A percentile compares a stretch with the other conserved stretches of the same genome.
Evolutionary conservation across 2,888 invertebrate species (phyloP).

Genomic region (Parnassius glacialis): DNA sequence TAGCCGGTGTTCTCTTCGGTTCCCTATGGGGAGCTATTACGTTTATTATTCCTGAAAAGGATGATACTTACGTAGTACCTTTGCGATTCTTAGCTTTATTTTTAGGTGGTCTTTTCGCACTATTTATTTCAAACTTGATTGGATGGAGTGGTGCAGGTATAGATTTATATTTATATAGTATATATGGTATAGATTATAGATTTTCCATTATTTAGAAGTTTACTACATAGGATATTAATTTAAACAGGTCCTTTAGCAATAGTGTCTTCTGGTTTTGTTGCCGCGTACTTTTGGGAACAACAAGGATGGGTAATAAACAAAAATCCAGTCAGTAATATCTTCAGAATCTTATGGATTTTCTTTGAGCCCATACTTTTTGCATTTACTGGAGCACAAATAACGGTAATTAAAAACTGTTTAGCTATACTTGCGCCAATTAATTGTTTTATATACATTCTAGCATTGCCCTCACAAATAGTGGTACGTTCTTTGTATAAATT

Average conservation of each 20-base stretch:
- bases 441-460: no score
- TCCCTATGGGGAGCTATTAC: conserved; percentile 85
- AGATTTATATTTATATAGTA: no score
- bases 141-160: conserved; percentile 82
- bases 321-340: conserved; percentile 87
- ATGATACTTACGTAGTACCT: conserved; percentile 84
- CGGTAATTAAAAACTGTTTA: conserved; percentile 58
- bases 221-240: not conserved
- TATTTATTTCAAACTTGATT: conserved; percentile 87
- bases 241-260: conserved; percentile 84
- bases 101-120: conserved; percentile 86
- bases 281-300: conserved; percentile 85
- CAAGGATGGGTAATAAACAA: conserved; percentile 88
- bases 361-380: conserved; percentile 94
- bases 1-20: conserved; percentile 87
- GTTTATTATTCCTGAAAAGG: conserved; percentile 86
- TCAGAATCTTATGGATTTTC: conserved; percentile 92
- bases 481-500: no score
- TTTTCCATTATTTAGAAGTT: not conserved
- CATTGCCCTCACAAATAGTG: no score
- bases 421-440: no score
- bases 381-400: conserved; percentile 92
- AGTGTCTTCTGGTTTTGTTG: conserved; percentile 86
- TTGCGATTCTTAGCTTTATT: conserved; percentile 86
- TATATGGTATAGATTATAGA: no score